phyloP scores from a whole-genome alignment of 2,888 invertebrate species.

The Caradrina clavipalpis region DNA sequence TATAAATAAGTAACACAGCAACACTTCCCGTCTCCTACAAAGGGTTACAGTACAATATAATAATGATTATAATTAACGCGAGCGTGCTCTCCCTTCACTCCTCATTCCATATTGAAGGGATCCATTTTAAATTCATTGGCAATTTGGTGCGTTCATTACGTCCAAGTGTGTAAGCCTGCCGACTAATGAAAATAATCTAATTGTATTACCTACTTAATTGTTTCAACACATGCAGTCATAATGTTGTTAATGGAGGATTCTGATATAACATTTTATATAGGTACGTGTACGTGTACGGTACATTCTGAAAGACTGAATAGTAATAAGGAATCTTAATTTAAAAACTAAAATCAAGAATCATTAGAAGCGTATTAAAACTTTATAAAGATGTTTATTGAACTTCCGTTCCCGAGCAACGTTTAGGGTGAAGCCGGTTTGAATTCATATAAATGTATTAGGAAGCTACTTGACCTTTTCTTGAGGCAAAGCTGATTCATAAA shows the following conservation, averaged over 20 bases:
- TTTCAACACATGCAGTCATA: constrained; percentile 19
- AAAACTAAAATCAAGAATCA: no score
- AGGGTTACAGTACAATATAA: constrained; percentile 39
- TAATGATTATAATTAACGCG: constrained; percentile 50
- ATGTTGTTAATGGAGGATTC: neutral
- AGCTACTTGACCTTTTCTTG: constrained; percentile 1
- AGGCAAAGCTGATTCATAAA: constrained; percentile 14
- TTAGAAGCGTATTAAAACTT: no score
- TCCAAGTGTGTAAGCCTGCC: constrained; percentile 37
- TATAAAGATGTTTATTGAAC: no score
- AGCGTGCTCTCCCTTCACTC: constrained; percentile 18
- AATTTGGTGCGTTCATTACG: constrained; percentile 55
- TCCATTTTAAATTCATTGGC: constrained; percentile 62
- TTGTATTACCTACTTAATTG: constrained; percentile 14
- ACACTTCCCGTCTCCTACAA: constrained; percentile 12
- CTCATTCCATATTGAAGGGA: constrained; percentile 52
- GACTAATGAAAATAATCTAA: constrained; percentile 43
- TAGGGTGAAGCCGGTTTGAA: neutral
- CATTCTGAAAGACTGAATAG: no score
- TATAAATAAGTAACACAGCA: neutral
- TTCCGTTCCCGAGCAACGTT: neutral
- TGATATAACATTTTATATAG: neutral
- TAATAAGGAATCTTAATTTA: no score
- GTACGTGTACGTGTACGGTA: no score
- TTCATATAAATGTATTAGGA: neutral